Evolutionary conservation across 2,888 invertebrate species (phyloP).

Genomic region (Megaustenia siamemsis): DNA sequence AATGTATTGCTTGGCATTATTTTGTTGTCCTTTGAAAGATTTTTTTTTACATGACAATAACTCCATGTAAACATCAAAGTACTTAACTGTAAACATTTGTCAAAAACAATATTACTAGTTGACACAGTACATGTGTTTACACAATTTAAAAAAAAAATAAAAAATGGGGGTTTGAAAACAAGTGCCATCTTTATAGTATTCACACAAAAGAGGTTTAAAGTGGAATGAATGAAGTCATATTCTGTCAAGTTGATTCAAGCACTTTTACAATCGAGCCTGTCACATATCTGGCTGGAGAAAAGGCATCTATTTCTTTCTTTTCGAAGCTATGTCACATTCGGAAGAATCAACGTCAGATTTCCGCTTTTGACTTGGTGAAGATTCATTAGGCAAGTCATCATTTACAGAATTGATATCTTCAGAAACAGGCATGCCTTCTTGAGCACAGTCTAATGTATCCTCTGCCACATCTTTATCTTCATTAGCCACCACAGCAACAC

Average conservation of each 20-base stretch:
- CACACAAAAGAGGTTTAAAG: neutral
- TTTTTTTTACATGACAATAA: too few relatives aligned
- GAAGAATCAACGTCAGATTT: neutral
- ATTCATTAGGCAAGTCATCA: neutral
- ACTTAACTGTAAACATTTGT: neutral
- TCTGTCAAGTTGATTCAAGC: too few relatives aligned
- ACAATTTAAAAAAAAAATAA: neutral
- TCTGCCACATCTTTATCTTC: neutral
- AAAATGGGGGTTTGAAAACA: neutral
- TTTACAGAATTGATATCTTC: neutral
- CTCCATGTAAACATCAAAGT: too few relatives aligned
- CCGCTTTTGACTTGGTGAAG: slow-evolving; percentile 25
- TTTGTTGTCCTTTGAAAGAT: too few relatives aligned
- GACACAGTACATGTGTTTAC: too few relatives aligned
- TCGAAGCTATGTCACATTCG: slow-evolving; percentile 16
- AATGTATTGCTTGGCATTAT: too few relatives aligned
- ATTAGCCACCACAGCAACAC: neutral
- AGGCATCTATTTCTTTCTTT: slow-evolving; percentile 26
- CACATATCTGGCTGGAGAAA: too few relatives aligned
- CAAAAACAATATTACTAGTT: neutral
- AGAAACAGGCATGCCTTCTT: neutral
- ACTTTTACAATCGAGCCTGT: too few relatives aligned
- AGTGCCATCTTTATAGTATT: neutral
- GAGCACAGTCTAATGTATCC: neutral
- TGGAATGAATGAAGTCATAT: slow-evolving; percentile 38